Evolutionary conservation across 2,113 vertebrate genomes (phyloP), one percentile per base, ranked within the genome.

Genomic region (Nothocercus julius): DNA sequence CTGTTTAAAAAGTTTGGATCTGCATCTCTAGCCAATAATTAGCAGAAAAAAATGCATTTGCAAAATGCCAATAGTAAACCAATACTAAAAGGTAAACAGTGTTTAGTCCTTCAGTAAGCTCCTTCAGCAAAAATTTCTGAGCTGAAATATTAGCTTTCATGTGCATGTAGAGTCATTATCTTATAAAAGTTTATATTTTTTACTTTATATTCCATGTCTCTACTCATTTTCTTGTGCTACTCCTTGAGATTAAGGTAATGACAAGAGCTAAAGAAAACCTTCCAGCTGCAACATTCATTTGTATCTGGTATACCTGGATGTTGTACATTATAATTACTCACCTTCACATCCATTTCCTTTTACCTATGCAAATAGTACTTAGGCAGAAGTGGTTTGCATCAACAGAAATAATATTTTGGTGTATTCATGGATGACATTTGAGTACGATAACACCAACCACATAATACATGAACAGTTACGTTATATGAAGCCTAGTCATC

Each of bases 101-200:
- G 76, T 85, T 91, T 69, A 51, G 30, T 76, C 64, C 49, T 51
- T 51, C 49, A 51, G 49, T 25, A 51, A 51, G 5, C 56, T 19
- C 5, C 51, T 16, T 80, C 20, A 22, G 38, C 28, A 73, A 44
- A 7, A 27, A 34, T 84, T 88, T 90, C 64, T 28, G 10, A 88
- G 80, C 27, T 84, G 77, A 69, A 73, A 80, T 77, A 49, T 73
- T 87, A 91, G 72, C 59, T 75, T 83, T 91, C 75, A 40, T 58
- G 67, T 82, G 13, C 4, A 44, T 69, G 67, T 11, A 85, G 54
- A 56, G 79, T 82, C 44, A 83, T 58, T 72, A 80, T 7, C 13
- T 90, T 82, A 80, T 53, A 58, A 76, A 82, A 92, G 30, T 2
- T 0, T 49, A 22, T 11, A 24, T 49, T 22, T 49, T 49, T 49